Evolutionary conservation across 2,888 invertebrate genomes (phyloP).

Genomic region (Cyclophora punctaria): DNA sequence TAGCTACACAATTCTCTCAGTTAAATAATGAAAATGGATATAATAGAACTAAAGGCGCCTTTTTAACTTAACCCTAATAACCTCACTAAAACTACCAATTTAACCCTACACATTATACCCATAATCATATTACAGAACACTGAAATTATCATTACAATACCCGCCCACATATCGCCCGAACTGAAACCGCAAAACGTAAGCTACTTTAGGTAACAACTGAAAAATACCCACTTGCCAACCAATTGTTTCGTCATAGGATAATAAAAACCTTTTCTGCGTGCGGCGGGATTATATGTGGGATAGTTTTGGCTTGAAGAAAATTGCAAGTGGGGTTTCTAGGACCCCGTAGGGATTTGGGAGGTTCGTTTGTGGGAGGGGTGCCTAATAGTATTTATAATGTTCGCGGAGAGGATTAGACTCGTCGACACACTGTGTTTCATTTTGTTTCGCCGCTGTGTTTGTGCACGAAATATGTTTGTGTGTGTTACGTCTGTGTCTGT

Average conservation of each 20-base stretch:
- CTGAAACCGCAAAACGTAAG: no score
- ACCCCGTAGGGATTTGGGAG: conserved; percentile 24
- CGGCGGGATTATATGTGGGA: conserved; percentile 53
- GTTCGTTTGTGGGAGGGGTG: neutral
- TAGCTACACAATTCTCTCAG: no score
- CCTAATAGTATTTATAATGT: conserved; percentile 60
- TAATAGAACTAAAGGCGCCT: no score
- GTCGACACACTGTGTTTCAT: conserved; percentile 25
- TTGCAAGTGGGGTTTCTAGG: conserved; percentile 37
- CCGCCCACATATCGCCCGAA: no score
- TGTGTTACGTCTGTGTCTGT: no score
- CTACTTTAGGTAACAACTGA: neutral
- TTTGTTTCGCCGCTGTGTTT: conserved; percentile 16
- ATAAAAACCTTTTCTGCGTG: conserved; percentile 48
- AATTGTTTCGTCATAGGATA: conserved; percentile 51
- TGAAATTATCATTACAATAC: no score
- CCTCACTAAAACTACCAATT: no score
- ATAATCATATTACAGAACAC: no score
- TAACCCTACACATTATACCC: no score
- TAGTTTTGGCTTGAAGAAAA: conserved; percentile 53
- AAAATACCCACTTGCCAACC: conserved; percentile 35
- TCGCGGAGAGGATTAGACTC: conserved; percentile 42
- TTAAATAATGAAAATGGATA: no score
- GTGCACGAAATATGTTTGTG: no score
- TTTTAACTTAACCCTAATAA: no score